Conservation (phyloP, 2,888 invertebrate species). For the Molorchus minor region DNA sequence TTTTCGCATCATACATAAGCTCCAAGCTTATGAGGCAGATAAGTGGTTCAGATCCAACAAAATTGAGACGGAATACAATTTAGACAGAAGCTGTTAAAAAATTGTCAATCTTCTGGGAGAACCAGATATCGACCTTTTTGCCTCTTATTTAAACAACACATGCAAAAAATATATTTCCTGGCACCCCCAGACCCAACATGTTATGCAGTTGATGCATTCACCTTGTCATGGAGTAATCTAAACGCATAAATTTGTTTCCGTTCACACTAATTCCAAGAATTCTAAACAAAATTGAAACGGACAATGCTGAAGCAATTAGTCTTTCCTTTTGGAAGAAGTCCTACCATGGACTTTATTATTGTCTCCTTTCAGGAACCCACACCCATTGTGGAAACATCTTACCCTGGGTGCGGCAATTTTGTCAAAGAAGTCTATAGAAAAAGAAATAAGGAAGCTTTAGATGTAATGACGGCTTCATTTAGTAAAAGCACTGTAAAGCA, state of each 20-base stretch:
- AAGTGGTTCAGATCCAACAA: too few relatives aligned
- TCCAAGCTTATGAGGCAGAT: background rate
- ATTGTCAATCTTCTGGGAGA: too few relatives aligned
- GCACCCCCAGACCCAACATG: background rate
- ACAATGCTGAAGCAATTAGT: background rate
- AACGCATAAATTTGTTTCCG: too few relatives aligned
- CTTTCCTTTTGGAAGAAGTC: background rate
- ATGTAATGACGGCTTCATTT: background rate
- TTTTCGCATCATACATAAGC: background rate
- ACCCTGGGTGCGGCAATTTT: too few relatives aligned
- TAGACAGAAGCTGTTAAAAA: background rate
- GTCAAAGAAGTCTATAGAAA: too few relatives aligned
- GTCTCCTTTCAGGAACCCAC: too few relatives aligned
- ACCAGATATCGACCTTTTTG: slow-evolving; percentile 28
- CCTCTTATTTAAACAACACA: slow-evolving; percentile 19
- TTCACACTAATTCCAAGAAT: too few relatives aligned
- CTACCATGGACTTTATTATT: background rate
- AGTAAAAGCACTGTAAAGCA: background rate
- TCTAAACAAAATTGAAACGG: too few relatives aligned
- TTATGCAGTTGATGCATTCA: too few relatives aligned
- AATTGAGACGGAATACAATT: background rate
- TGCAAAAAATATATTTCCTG: slow-evolving; percentile 14
- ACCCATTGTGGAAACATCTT: too few relatives aligned
- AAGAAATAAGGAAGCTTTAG: background rate
- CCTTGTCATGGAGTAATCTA: too few relatives aligned